Evolutionary conservation across 1,140 invertebrate species (phyloP), one percentile per base, ranked within the genome.

Genomic region (Drosophila nikananu): DNA sequence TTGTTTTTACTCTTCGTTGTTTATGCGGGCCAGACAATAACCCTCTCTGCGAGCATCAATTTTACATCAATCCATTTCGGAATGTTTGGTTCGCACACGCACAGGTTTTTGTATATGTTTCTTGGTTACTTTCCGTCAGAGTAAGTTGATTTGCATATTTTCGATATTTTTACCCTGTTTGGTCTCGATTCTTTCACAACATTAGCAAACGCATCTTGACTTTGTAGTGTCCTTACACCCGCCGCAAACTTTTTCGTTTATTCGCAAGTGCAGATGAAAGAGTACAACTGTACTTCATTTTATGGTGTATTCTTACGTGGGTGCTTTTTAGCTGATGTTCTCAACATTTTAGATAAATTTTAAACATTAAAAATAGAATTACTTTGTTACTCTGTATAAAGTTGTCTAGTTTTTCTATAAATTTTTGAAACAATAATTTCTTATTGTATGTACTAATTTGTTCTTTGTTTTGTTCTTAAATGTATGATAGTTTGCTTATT

Each of bases 21-120:
- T 87, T 87, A 89, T 87, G 84, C 84, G 77, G 84, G 84, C 81
- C 84, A 87, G 84, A 87, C 84, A 87, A 84, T 87, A 87, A 87
- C 84, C 84, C 86, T 68, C 84, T 89, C 84, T 61, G 77, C 75
- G 67, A 60, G 78, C 86, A 89, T 90, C 84, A 89, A 90, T 89
- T 89, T 89, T 90, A 84, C 81, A 89, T 89, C 78, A 89, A 89
- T 89, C 84, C 67, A 61, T 87, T 78, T 87, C 48, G 84, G 81
- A 74, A 77, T 62, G 44, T 54, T n/a, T 57, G 49, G 27, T 27
- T 48, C 46, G 55, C 52, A 52, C 21, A 62, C 55, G 51, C 55
- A 57, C 70, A 54, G 61, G n/a, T 58, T 64, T 37, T 55, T 37
- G 32, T 55, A 17, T 63, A 58, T 70, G 49, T 60, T 76, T 78